Percentiles rank a stretch among this genome's conserved stretches.
phyloP scores from a whole-genome alignment of 2,888 invertebrate genomes.

The Hirtodrosophila confusa region DNA sequence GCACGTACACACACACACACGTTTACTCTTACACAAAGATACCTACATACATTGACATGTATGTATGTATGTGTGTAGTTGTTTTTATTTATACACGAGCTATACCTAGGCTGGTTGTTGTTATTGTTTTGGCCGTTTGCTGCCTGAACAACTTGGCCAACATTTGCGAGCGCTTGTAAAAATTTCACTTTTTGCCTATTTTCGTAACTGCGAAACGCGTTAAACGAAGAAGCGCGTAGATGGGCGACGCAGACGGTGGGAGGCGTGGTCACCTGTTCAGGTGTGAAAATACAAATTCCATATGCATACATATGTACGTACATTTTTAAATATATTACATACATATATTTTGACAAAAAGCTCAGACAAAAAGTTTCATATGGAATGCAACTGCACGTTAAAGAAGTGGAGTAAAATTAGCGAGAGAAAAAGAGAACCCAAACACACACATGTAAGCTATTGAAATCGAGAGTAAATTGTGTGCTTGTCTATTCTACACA shows the following conservation, averaged over 20 bases:
- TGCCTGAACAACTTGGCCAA: slow-evolving; percentile 50
- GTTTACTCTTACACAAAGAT: slow-evolving; percentile 4
- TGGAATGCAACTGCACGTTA: slow-evolving; percentile 14
- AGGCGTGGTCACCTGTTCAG: slow-evolving; percentile 43
- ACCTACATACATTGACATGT: background rate
- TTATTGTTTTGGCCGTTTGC: slow-evolving; percentile 34
- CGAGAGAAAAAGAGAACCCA: background rate
- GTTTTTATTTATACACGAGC: slow-evolving; percentile 54
- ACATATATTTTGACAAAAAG: background rate
- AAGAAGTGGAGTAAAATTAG: background rate
- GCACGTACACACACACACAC: slow-evolving; percentile 56
- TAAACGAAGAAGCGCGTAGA: slow-evolving; percentile 19
- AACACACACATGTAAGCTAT: slow-evolving; percentile 3
- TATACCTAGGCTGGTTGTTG: slow-evolving; percentile 47
- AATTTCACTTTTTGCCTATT: slow-evolving; percentile 72
- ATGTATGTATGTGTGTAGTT: slow-evolving; percentile 28
- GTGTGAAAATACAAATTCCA: slow-evolving; percentile 49
- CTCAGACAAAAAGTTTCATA: slow-evolving; percentile 1
- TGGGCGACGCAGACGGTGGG: slow-evolving; percentile 16
- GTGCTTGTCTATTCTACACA: slow-evolving; percentile 2
- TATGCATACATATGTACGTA: slow-evolving; percentile 10
- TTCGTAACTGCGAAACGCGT: slow-evolving; percentile 36
- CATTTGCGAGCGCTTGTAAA: slow-evolving; percentile 44
- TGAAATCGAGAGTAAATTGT: slow-evolving; percentile 45
- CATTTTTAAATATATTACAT: no score